phyloP scores from a whole-genome alignment of 2,113 vertebrate species.

The Zosterops japonicus region DNA sequence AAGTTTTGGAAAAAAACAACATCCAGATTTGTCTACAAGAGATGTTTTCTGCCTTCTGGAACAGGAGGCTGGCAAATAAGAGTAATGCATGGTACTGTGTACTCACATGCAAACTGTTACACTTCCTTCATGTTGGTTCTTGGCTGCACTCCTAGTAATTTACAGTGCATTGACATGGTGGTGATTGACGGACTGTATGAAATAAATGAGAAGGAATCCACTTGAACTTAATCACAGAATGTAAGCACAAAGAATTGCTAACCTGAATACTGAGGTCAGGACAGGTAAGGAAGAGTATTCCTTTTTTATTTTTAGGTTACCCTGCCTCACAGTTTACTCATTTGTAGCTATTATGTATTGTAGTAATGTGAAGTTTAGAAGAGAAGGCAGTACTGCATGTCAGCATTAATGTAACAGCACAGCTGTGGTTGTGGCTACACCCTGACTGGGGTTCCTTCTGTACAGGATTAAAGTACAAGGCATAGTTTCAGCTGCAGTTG shows the following conservation, averaged over 20 bases:
- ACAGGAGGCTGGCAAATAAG: neutral
- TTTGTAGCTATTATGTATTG: neutral
- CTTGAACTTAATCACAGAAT: neutral
- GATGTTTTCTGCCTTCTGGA: neutral
- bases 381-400: neutral
- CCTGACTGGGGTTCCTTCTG: conserved; percentile 26
- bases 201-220: neutral
- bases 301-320: neutral
- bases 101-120: neutral
- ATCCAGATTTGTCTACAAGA: neutral
- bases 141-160: neutral
- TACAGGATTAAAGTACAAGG: conserved; percentile 65
- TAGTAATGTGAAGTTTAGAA: neutral
- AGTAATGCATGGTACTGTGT: neutral
- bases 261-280: neutral
- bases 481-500: conserved; percentile 65
- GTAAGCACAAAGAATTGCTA: neutral
- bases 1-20: neutral
- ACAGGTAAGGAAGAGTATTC: neutral
- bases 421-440: conserved; percentile 65
- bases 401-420: conserved; percentile 28
- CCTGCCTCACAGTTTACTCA: neutral
- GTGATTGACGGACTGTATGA: neutral
- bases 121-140: neutral
- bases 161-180: neutral